These are phyloP conservation scores for Ganaspis brasiliensis DNA, from an alignment of 2,888 invertebrate genomes.

Conservation along the genomic window DNA sequence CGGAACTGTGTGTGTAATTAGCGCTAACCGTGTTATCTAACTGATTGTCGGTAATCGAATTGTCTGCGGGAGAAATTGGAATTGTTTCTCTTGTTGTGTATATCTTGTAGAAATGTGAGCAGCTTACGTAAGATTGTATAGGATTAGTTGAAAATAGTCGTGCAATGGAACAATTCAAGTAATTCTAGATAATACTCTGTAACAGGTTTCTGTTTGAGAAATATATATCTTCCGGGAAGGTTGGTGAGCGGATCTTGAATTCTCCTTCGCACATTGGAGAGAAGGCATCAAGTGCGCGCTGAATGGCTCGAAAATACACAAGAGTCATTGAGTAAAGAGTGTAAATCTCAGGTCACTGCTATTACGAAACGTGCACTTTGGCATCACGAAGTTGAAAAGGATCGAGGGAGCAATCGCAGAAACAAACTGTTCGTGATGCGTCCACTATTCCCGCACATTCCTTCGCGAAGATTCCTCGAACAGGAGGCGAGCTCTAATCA, in stretches of 20 bases:
- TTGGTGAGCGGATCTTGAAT: constrained; percentile 47
- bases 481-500: constrained; percentile 67
- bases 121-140: background rate
- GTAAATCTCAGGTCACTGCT: constrained; percentile 12
- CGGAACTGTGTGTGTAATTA: background rate
- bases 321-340: constrained; percentile 12
- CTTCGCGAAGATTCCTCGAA: constrained; percentile 69
- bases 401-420: constrained; percentile 51
- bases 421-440: constrained; percentile 61
- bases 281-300: constrained; percentile 15
- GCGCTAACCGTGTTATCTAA: background rate
- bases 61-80: background rate
- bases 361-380: constrained; percentile 38
- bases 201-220: constrained; percentile 48
- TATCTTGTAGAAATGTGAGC: too few relatives aligned
- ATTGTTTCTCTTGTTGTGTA: too few relatives aligned
- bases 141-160: background rate
- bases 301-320: background rate
- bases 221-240: constrained; percentile 57
- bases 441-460: constrained; percentile 63
- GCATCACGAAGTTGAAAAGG: constrained; percentile 24
- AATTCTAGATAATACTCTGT: background rate
- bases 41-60: background rate
- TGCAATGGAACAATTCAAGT: constrained; percentile 2
- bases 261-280: constrained; percentile 21